Evolutionary conservation across 2,888 invertebrate species (phyloP), one percentile per base, ranked within the genome.

Genomic region (Stenchaetothrips biformis): DNA sequence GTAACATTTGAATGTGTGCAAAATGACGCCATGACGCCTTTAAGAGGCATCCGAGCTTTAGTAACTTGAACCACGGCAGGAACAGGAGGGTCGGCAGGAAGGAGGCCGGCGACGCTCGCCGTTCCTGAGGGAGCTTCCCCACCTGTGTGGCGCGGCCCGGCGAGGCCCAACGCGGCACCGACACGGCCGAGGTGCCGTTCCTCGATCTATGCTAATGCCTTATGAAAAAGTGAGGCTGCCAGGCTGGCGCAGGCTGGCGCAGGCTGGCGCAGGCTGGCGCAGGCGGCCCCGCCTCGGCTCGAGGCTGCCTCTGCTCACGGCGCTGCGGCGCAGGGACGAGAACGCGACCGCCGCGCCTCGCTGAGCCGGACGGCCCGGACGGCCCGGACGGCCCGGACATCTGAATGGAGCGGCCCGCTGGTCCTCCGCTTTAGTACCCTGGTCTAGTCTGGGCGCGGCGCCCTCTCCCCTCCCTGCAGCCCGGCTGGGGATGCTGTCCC

Each of bases 221-320:
- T 67, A 67, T 67, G 67, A 67, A 67, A 67, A 67, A 67, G 67
- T n/a, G 67, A 67, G 67, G n/a, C n/a, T 53, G 53, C 16, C 53
- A 53, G 13, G 16, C n/a, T n/a, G n/a, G n/a, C n/a, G n/a, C n/a
- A n/a, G n/a, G n/a, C n/a, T n/a, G n/a, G n/a, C n/a, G n/a, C n/a
- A n/a, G n/a, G n/a, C n/a, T n/a, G n/a, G n/a, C n/a, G n/a, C n/a
- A n/a, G n/a, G n/a, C n/a, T n/a, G n/a, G n/a, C n/a, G n/a, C n/a
- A n/a, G n/a, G n/a, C n/a, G n/a, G n/a, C n/a, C n/a, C n/a, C n/a
- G n/a, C n/a, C n/a, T n/a, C n/a, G n/a, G n/a, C n/a, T n/a, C n/a
- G n/a, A n/a, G n/a, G n/a, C n/a, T 11, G 53, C 13, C 13, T 53
- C 13, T 11, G 1, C 53, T 2, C 13, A 16, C 16, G 6, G 53